Percentiles rank a stretch among this genome's conserved stretches.
These are phyloP conservation scores for Xenopus petersii DNA, from an alignment of 2,797 vertebrate genomes.

Conservation along the genomic window DNA sequence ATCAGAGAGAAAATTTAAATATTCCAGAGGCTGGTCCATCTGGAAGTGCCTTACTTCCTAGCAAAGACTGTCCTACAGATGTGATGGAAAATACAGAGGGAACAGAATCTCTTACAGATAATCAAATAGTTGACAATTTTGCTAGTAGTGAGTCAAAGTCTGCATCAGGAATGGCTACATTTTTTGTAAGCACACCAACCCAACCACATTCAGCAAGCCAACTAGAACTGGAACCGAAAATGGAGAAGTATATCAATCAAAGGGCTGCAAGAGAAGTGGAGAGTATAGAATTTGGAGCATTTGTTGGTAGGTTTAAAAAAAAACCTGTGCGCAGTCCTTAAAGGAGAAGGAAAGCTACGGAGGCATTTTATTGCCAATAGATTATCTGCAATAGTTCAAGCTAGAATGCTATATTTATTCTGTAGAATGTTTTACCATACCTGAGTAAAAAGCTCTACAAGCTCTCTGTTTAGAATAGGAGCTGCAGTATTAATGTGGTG, in stretches of 20 bases:
- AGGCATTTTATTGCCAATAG: too few relatives aligned
- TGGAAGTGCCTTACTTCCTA: constrained; percentile 81
- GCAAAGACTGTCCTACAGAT: constrained; percentile 72
- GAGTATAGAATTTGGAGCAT: constrained; percentile 89
- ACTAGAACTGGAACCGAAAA: constrained; percentile 70
- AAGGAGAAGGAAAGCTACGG: too few relatives aligned
- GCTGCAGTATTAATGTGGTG: too few relatives aligned
- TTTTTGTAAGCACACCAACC: constrained; percentile 89
- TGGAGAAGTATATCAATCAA: constrained; percentile 55
- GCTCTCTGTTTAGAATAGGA: too few relatives aligned
- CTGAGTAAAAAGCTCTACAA: too few relatives aligned
- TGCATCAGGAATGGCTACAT: constrained; percentile 72
- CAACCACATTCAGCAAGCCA: constrained; percentile 82
- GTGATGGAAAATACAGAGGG: constrained; percentile 68
- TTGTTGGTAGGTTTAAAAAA: constrained; percentile 81
- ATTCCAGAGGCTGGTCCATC: constrained; percentile 83
- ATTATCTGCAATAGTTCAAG: too few relatives aligned
- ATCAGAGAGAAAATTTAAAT: constrained; percentile 71
- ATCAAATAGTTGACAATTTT: constrained; percentile 72
- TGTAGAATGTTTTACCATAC: too few relatives aligned
- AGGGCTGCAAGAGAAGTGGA: constrained; percentile 66
- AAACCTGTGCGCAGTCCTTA: too few relatives aligned
- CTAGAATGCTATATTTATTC: too few relatives aligned
- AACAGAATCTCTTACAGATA: constrained; percentile 69
- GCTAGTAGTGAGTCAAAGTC: constrained; percentile 81